Conservation (phyloP, 2,797 vertebrate genomes). For the Podarcis lilfordi region DNA sequence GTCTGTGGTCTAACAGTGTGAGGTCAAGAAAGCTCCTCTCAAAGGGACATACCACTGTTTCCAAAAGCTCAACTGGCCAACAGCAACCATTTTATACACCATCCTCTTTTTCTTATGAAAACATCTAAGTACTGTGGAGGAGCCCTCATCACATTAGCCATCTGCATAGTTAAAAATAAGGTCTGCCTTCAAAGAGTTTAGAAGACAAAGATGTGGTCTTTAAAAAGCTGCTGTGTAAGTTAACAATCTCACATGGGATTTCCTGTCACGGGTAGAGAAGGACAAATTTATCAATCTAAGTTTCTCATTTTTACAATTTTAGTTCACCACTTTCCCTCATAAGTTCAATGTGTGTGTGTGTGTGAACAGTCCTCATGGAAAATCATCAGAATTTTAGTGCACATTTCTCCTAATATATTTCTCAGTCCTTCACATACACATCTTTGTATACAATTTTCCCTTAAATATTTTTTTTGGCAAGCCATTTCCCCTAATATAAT, state of each 20-base stretch:
- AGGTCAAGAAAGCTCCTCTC: conserved; percentile 37
- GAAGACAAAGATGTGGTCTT: background rate
- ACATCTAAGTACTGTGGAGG: background rate
- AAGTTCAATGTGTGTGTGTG: too few species aligned
- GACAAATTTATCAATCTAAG: too few species aligned
- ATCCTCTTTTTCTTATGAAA: background rate
- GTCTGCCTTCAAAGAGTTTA: background rate
- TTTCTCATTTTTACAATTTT: too few species aligned
- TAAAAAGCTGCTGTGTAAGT: background rate
- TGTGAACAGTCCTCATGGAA: too few species aligned
- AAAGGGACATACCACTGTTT: background rate
- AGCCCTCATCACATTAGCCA: background rate
- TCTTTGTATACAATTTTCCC: too few species aligned
- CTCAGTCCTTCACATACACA: too few species aligned
- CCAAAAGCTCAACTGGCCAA: background rate
- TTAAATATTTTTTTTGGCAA: too few species aligned
- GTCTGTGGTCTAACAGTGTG: conserved; percentile 32
- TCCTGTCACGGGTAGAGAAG: background rate
- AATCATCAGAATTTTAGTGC: too few species aligned
- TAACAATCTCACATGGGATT: background rate
- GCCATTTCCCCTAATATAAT: too few species aligned
- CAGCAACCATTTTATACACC: background rate
- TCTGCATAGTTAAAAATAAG: background rate
- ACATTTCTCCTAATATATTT: too few species aligned
- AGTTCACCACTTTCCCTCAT: too few species aligned